phyloP scores from a whole-genome alignment of 2,113 vertebrate species.

The Perca fluviatilis region DNA sequence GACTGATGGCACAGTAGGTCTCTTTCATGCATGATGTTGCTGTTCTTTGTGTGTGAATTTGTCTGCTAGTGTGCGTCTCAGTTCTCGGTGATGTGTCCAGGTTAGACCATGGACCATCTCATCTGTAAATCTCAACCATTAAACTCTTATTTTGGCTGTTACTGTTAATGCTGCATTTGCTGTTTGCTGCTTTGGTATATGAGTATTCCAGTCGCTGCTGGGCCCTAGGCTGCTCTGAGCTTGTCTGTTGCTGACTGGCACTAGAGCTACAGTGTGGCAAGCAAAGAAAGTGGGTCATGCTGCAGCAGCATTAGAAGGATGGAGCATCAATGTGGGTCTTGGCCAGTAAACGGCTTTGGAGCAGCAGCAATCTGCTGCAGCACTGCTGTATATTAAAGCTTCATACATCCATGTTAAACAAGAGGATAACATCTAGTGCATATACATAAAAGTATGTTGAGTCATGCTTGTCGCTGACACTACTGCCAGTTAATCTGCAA shows the following conservation, averaged over 20 bases:
- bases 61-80: conserved; percentile 8
- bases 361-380: conserved; percentile 61
- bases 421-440: conserved; percentile 11
- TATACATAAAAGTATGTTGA: conserved; percentile 8
- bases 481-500: conserved; percentile 1
- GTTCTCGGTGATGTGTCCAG: conserved; percentile 21
- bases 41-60: conserved; percentile 24
- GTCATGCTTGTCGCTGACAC: background rate
- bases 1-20: background rate
- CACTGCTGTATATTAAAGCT: conserved; percentile 44
- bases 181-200: conserved; percentile 25
- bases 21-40: background rate
- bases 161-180: conserved; percentile 37
- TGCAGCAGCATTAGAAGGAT: conserved; percentile 74
- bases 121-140: conserved; percentile 25
- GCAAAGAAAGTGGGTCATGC: conserved; percentile 83
- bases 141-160: conserved; percentile 44
- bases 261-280: conserved; percentile 60
- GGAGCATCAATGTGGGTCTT: conserved; percentile 72
- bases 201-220: conserved; percentile 34
- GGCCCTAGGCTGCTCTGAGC: conserved; percentile 44
- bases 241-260: conserved; percentile 52
- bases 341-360: conserved; percentile 74
- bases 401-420: conserved; percentile 40
- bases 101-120: conserved; percentile 9